These are phyloP conservation scores for Phrynosoma blainvillii DNA, from an alignment of 2,113 vertebrate species.

Conservation along the genomic window DNA sequence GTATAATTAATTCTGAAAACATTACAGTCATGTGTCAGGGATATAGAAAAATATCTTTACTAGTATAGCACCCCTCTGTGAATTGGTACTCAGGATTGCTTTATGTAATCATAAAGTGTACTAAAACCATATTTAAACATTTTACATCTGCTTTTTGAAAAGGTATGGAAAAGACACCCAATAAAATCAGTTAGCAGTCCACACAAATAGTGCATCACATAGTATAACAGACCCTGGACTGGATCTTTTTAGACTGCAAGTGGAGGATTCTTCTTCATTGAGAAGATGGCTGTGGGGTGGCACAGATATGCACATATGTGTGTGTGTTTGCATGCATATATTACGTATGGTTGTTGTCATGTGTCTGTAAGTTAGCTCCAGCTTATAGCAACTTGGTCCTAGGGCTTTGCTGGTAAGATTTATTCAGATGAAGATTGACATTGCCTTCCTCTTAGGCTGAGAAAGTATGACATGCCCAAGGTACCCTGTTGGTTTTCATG, in stretches of 20 bases:
- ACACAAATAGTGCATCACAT: background rate
- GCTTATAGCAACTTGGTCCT: background rate
- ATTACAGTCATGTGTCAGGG: background rate
- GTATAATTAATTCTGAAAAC: constrained; percentile 15
- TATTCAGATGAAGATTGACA: background rate
- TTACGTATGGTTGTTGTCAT: background rate
- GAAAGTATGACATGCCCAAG: background rate
- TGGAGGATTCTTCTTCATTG: background rate
- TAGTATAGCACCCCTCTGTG: background rate
- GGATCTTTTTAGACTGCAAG: background rate
- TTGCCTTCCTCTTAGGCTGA: background rate
- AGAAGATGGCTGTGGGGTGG: background rate
- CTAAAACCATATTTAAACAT: background rate
- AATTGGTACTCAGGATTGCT: background rate
- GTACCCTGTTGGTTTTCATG: background rate
- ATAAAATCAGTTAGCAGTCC: background rate
- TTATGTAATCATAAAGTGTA: constrained; percentile 11
- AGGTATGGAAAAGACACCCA: background rate
- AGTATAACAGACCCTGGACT: background rate
- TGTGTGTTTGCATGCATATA: too few species aligned
- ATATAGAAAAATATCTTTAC: constrained; percentile 6
- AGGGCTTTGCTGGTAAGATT: background rate
- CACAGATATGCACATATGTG: background rate
- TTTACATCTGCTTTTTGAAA: background rate
- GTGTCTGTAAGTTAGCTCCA: background rate